These are phyloP conservation scores for Temnothorax rugatulus DNA, from an alignment of 2,888 invertebrate genomes.

Conservation along the genomic window DNA sequence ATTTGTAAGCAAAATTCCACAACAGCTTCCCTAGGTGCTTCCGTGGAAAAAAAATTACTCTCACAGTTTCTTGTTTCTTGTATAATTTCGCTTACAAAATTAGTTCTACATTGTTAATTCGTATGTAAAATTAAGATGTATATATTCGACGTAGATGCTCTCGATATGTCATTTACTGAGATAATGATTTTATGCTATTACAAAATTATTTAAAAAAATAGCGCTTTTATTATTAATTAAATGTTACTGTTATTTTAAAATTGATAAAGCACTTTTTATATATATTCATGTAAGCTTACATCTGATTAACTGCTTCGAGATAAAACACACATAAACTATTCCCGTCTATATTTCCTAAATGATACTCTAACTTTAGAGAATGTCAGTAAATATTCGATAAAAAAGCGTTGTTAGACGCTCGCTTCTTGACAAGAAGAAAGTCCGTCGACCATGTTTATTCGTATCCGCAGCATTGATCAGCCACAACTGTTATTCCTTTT, in stretches of 20 bases:
- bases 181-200: not conserved
- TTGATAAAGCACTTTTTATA: not conserved
- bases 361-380: not conserved
- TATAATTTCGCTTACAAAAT: not conserved
- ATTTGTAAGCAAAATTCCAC: slow-evolving; percentile 53
- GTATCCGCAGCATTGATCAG: not conserved
- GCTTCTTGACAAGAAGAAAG: not conserved
- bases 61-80: not conserved
- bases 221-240: not conserved
- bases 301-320: not conserved
- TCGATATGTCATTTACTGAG: not conserved
- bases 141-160: too few relatives aligned
- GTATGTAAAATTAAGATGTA: not conserved
- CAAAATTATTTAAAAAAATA: not conserved
- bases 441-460: not conserved
- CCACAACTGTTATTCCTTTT: not conserved
- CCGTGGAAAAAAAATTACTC: slow-evolving; percentile 13
- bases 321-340: not conserved
- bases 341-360: not conserved
- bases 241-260: not conserved
- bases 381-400: not conserved
- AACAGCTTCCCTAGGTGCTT: not conserved
- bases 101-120: not conserved
- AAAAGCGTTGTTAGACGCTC: not conserved
- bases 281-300: not conserved